phyloP scores from a whole-genome alignment of 2,113 vertebrate genomes.

The Amia ocellicauda region DNA sequence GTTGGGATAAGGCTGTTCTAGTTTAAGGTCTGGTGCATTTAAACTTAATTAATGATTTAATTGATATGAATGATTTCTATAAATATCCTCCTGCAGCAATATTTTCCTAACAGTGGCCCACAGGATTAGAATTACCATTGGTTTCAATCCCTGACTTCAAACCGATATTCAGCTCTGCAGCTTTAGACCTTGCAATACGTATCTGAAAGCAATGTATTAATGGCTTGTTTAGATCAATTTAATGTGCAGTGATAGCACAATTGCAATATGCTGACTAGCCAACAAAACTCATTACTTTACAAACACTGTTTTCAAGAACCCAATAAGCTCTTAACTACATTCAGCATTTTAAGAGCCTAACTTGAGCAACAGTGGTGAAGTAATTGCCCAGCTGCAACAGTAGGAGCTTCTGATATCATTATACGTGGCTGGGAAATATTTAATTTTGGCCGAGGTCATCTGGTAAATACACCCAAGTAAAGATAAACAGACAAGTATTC shows the following conservation, averaged over 20 bases:
- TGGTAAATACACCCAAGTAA: too few relatives aligned
- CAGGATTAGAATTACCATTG: too few relatives aligned
- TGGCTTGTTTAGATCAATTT: slow-evolving; percentile 71
- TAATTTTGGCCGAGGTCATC: background rate
- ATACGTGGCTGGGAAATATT: background rate
- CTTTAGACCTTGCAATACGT: slow-evolving; percentile 6
- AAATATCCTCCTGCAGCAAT: too few relatives aligned
- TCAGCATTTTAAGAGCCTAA: slow-evolving; percentile 24
- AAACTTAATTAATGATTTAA: too few relatives aligned
- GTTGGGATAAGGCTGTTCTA: too few relatives aligned
- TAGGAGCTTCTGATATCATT: background rate
- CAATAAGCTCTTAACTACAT: slow-evolving; percentile 23
- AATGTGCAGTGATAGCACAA: slow-evolving; percentile 67
- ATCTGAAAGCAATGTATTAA: slow-evolving; percentile 64
- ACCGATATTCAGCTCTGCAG: slow-evolving; percentile 26
- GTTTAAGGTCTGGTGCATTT: too few relatives aligned
- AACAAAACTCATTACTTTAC: slow-evolving; percentile 56
- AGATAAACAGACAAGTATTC: too few relatives aligned
- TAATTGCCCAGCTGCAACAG: slow-evolving; percentile 3
- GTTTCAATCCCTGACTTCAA: too few relatives aligned
- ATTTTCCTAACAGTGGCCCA: too few relatives aligned
- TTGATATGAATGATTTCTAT: too few relatives aligned
- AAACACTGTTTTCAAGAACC: slow-evolving; percentile 38
- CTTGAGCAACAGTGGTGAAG: slow-evolving; percentile 12
- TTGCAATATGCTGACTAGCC: slow-evolving; percentile 64